Base-by-base conservation (phyloP, 1,140 invertebrate species). In the Pseudomyrmex sp. region DNA sequence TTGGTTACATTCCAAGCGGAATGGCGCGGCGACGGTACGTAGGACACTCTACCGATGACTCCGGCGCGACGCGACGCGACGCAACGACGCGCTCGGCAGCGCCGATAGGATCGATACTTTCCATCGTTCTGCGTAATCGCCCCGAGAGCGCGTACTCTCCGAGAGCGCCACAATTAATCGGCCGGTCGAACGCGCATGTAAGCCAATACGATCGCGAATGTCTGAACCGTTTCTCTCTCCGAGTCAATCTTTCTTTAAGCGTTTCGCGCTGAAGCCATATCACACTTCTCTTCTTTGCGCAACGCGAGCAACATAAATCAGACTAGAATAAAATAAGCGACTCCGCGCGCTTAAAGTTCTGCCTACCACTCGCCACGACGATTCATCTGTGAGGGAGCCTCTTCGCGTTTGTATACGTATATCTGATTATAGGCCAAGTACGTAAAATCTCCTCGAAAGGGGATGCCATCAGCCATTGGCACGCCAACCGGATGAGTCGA, bases 1-100 rank as follows among this genome's bases (percentile, higher is more conserved):
- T 88, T 85, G 87, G 86, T 88, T 88, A 82, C 86, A 88, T 88
- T 88, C 87, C 77, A 85, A 83, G 52, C 74, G 61, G n/a, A 35
- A 23, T 48, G 35, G 68, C 66, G 58, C 69, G 50, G 62, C 50
- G 74, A 35, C 35, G 35, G 35, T 35, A 35, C 35, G 61, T 79
- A 79, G 84, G 85, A 62, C 35, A 69, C 76, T 50, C 58, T 80
- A 20, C 54, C 68, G 35, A 74, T 56, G 62, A 56, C 59, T 63
- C 54, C 48, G 23, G 50, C 54, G 20, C 44, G 18, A 50, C 58
- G 50, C 48, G 75, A 50, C 20, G 59, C 70, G 73, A 73, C 18
- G 13, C 66, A 48, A 35, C 59, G 62, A 7, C 8, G 18, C 58
- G 69, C 52, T 46, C 54, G 48, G 0, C 20, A 48, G 48, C 10